Conservation (phyloP, 2,113 vertebrate species). For the Octodon degus region DNA sequence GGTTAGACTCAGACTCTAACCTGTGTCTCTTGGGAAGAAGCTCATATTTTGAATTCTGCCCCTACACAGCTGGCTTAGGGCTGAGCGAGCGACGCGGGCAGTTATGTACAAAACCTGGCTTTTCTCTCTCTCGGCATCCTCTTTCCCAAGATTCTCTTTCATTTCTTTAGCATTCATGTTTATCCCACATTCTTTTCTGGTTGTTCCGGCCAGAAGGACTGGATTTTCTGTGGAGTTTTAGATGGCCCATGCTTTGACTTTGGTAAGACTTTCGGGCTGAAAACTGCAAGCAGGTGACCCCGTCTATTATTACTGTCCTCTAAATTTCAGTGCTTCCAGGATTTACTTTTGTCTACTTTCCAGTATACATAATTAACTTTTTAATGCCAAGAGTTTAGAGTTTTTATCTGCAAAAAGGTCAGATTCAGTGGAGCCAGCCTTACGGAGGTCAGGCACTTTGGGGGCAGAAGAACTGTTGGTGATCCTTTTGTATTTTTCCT, state of each 20-base stretch:
- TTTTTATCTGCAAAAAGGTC: neutral
- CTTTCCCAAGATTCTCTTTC: neutral
- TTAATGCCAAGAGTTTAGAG: neutral
- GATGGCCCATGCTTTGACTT: neutral
- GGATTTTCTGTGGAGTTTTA: neutral
- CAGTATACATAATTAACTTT: neutral
- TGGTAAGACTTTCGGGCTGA: neutral
- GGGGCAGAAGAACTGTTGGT: neutral
- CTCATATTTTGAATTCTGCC: neutral
- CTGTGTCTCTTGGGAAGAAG: neutral
- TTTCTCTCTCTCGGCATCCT: neutral
- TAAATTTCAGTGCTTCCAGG: neutral
- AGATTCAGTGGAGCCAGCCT: neutral
- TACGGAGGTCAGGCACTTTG: neutral
- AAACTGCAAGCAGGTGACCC: neutral
- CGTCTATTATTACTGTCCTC: neutral
- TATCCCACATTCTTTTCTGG: neutral
- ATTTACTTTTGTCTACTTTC: constrained; percentile 17
- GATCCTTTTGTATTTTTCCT: neutral
- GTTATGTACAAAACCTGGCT: neutral
- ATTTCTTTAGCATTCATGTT: neutral
- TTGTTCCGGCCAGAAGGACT: neutral
- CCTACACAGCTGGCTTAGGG: neutral
- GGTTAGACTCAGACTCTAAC: neutral
- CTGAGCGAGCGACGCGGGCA: neutral